Base-by-base conservation (phyloP, 2,113 vertebrate species). In the Ochotona curzoniae region DNA sequence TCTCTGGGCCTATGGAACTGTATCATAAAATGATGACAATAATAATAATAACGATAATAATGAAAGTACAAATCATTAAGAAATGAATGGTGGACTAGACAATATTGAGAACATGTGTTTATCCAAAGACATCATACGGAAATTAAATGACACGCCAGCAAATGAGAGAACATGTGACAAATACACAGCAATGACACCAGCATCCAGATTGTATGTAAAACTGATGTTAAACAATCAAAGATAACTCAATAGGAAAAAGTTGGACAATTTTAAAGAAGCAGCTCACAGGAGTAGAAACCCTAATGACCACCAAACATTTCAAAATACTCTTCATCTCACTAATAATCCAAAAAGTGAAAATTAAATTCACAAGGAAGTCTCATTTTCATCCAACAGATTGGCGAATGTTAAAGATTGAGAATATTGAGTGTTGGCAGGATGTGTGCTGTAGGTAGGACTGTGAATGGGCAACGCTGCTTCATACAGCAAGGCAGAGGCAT, bases 41-140 rank as follows among this genome's bases (percentile, higher is more conserved):
- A 44, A 44, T 44, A 44, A 44, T 44, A 44, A 44, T 44, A 44
- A 44, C 6, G 6, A 44, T 44, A 44, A 44, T 44, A 44, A 44
- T 44, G 6, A 44, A 44, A 44, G 38, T 21, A 66, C 12, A 79
- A 79, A 88, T 35, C n/a, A 63, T 54, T 35, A 92, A 67, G 69
- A 93, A 93, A 91, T 90, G n/a, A 91, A 81, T 64, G 57, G 74
- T 82, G 21, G 69, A 4, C 49, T 91, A 5, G 30, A 3, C 14
- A 86, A 70, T 60, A 93, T 75, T 61, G 73, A 95, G 84, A 95
- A 57, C 61, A 80, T 83, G 57, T 87, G 57, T n/a, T 57, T 60
- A 63, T 60, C 32, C 30, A 49, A 32, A 74, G 38, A 28, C 18
- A 67, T 30, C 38, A n/a, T 38, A 32, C 0, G 14, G 54, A 85